Base-by-base conservation (phyloP, 2,888 invertebrate genomes). In the Galerucella calmariensis region DNA sequence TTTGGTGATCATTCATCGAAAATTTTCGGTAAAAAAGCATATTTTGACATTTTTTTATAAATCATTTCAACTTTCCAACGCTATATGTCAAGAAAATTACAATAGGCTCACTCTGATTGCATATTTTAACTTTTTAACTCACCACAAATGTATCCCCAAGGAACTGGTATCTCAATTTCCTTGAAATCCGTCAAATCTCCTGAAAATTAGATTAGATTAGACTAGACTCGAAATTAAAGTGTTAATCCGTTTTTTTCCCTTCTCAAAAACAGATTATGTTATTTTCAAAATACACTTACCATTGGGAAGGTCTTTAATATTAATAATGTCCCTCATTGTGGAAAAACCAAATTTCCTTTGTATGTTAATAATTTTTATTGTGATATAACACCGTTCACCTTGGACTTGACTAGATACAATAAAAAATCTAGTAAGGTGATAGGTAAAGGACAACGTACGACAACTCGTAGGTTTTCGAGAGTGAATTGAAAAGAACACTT, bases 121-220 rank as follows among this genome's bases (percentile, higher is more conserved):
- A 41, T 41, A 44, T 27, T 16, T n/a, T 12, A 53, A 66, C 12
- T 16, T 20, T 62, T 14, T 12, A 12, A 20, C 88, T 88, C 83
- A 88, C 94, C 94, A 74, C 92, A 91, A 41, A 95, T 90, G 80
- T 92, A 90, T 24, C 95, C 95, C 95, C 95, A 95, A 35, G 95
- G 95, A 2, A 95, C 93, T 2, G 94, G 92, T 83, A 95, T 93
- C 83, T 91, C 88, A 66, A 95, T 88, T 86, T 95, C 95, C 83
- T 92, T 90, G 78, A 82, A 86, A 62, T 83, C 80, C 11, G 78
- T 78, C 48, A 59, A 59, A n/a, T 65, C 24, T n/a, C 48, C 75
- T 75, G 35, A 61, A 75, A 69, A 46, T 2, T 4, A 46, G 9
- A 46, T 46, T 4, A 46, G 9, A 11, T 9, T 44, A 44, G 10